phyloP scores from a whole-genome alignment of 1,140 invertebrate genomes.

The Yoshiicerus persimilis region DNA sequence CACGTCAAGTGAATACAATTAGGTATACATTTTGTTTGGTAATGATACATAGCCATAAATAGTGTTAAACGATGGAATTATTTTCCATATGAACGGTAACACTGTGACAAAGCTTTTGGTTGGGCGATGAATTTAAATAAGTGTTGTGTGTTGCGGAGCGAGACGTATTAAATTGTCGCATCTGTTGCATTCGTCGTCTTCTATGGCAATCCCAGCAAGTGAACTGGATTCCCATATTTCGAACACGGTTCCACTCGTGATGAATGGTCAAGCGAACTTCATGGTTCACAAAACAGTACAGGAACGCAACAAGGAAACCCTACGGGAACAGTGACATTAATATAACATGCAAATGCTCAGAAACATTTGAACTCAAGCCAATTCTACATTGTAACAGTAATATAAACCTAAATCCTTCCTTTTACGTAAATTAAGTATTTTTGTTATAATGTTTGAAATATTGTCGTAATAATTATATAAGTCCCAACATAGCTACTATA shows the following conservation, averaged over 20 bases:
- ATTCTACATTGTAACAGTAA: background rate
- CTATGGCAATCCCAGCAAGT: slow-evolving; percentile 12
- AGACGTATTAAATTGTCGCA: background rate
- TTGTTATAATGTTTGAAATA: too few relatives aligned
- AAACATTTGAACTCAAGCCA: background rate
- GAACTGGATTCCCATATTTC: background rate
- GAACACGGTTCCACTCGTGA: slow-evolving; percentile 69
- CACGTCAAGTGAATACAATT: too few relatives aligned
- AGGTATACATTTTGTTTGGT: too few relatives aligned
- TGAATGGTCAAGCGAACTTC: slow-evolving; percentile 83
- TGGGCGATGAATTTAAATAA: background rate
- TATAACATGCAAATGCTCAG: too few relatives aligned
- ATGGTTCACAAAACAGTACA: slow-evolving; percentile 90
- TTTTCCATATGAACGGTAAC: background rate
- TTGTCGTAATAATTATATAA: background rate
- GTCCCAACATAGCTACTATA: background rate
- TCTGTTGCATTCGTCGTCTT: background rate
- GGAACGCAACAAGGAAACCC: slow-evolving; percentile 81
- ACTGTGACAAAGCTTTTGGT: background rate
- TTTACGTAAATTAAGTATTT: too few relatives aligned
- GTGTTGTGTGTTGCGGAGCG: background rate
- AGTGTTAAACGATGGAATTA: background rate
- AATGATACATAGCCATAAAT: too few relatives aligned
- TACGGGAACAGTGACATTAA: slow-evolving; percentile 51
- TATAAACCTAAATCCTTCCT: background rate